Evolutionary conservation across 2,888 invertebrate species (phyloP).

Genomic region (Apodemia mormo): DNA sequence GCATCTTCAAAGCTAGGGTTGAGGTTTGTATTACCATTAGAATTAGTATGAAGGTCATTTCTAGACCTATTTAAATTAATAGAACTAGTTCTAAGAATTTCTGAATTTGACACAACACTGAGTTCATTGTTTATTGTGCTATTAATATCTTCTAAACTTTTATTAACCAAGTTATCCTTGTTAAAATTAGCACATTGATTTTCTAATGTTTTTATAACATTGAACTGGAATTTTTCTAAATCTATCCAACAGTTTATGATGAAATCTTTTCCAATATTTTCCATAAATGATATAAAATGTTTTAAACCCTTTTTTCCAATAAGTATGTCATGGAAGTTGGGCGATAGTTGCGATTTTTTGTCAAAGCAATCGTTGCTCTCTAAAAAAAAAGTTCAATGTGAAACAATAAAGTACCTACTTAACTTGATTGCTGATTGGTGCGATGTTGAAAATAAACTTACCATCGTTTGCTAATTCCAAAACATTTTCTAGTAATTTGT

Average conservation of each 20-base stretch:
- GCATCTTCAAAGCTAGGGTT: constrained; percentile 40
- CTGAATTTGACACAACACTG: constrained; percentile 46
- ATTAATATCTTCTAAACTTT: constrained; percentile 62
- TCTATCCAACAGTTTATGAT: constrained; percentile 90
- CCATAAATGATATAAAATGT: constrained; percentile 93
- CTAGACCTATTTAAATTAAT: constrained; percentile 46
- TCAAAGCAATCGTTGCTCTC: constrained; percentile 62
- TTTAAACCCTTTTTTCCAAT: constrained; percentile 89
- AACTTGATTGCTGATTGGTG: background rate
- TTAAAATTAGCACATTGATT: constrained; percentile 46
- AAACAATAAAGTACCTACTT: background rate
- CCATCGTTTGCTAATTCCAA: constrained; percentile 58
- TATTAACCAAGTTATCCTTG: constrained; percentile 55
- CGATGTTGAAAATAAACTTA: constrained; percentile 40
- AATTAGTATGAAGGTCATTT: constrained; percentile 55
- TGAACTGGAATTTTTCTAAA: constrained; percentile 84
- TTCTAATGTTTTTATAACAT: constrained; percentile 37
- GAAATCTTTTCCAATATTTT: constrained; percentile 84
- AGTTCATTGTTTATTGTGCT: constrained; percentile 40
- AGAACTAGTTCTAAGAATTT: constrained; percentile 49
- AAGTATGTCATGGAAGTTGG: constrained; percentile 88
- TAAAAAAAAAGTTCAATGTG: constrained; percentile 47
- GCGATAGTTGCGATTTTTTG: constrained; percentile 85
- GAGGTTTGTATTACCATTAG: constrained; percentile 59
- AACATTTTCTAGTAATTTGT: constrained; percentile 47